Evolutionary conservation across 1,140 invertebrate genomes (phyloP), one percentile per base, ranked within the genome.

Genomic region (Eueides isabella): DNA sequence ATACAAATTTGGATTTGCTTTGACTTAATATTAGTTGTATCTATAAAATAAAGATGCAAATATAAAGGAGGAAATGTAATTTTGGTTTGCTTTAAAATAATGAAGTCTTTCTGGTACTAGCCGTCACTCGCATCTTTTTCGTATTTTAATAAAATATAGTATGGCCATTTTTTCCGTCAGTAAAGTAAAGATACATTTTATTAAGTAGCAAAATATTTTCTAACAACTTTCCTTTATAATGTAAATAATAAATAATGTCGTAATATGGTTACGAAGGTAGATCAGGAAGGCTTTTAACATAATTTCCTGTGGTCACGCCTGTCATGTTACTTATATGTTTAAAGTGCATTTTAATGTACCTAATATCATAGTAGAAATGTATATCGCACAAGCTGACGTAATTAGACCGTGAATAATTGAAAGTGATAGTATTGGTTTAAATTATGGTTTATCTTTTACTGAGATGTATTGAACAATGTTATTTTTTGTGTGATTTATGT

Each of bases 281-380:
- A 55, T 55, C 48, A 55, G 48, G 48, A 55, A 55, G 48, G 48
- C 48, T 55, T 55, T 55, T 55, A 55, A 55, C 48, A 55, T 55
- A 55, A 55, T 55, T 55, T 55, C 48, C 48, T 55, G 48, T 55
- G 48, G 48, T 55, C 48, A 55, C 48, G 48, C 48, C 19, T 55
- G 48, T 55, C 48, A 55, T 11, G 48, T 55, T 12, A 14, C 48
- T 55, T 26, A 55, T 55, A 26, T 55, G 23, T 12, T 26, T 26
- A 41, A 38, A 38, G 31, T 38, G 31, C 64, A 66, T 66, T 66
- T 38, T 66, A 55, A 55, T 55, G 48, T 55, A 55, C 11, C 23
- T 26, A 12, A 55, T 55, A 55, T 44, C 16, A 44, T 55, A 26
- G 23, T 2, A 26, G 11, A 26, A 55, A 55, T 55, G 48, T 26